Evolutionary conservation across 2,113 vertebrate species (phyloP), one percentile per base, ranked within the genome.

Genomic region (Microtus montanus): DNA sequence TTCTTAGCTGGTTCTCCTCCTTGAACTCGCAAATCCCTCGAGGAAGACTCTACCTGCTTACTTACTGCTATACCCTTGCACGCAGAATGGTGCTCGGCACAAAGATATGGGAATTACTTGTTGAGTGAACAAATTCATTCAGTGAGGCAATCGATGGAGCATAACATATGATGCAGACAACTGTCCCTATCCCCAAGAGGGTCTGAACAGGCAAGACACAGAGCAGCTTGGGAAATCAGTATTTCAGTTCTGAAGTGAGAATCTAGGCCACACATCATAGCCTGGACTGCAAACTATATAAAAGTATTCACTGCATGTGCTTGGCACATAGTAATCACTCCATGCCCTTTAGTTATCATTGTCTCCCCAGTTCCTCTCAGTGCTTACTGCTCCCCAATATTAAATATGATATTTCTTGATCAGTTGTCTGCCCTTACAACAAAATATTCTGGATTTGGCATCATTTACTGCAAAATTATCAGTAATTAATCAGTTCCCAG

Each of bases 91-190:
- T 30, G 54, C 2, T 49, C 66, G 30, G 35, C 9, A 63, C 41
- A 24, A 68, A 58, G 3, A 30, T 2, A 3, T 28, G 9, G 3
- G 54, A 2, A 3, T 4, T 71, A 49, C 20, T 78, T 64, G 22
- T 66, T 61, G 61, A 90, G 28, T 64, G 11, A 91, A 66, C 47
- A 19, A 44, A 78, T 14, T 2, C 5, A 24, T 38, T 58, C 41
- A 35, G 41, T 4, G 54, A 70, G 13, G n/a, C 10, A 2, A 0
- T 35, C 11, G 38, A 10, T 33, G 26, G 5, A 79, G 28, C 26
- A 7, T 19, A 14, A 2, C 3, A 4, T 2, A 3, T 3, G 12
- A 41, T 22, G 4, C 15, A 70, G 20, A 13, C 30, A 5, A 3
- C 17, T 9, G 8, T 14, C 52, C 15, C 8, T 5, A 0, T 28